A percentile compares a stretch with the other conserved stretches of the same genome.
Evolutionary conservation across 2,888 invertebrate species (phyloP).

Genomic region (Cataglyphis altisquamis): DNA sequence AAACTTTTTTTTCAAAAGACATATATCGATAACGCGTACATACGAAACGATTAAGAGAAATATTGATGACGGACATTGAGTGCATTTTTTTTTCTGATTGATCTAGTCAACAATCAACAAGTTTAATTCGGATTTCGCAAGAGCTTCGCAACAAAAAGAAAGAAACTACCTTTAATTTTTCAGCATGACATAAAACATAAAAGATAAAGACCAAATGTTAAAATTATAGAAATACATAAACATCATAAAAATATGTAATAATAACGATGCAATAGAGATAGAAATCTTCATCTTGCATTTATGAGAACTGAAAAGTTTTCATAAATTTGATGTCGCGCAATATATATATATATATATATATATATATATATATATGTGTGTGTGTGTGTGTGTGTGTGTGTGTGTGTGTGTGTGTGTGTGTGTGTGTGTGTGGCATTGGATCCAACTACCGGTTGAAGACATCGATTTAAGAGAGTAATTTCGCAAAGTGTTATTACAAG

Average conservation of each 20-base stretch:
- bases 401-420: background rate
- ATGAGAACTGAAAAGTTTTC: background rate
- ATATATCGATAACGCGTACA: background rate
- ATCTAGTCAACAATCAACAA: constrained; percentile 16
- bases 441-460: background rate
- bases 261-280: background rate
- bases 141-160: background rate
- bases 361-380: too few relatives aligned
- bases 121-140: background rate
- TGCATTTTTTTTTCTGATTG: background rate
- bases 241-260: background rate
- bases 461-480: constrained; percentile 20
- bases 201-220: background rate
- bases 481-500: constrained; percentile 17
- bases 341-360: too few relatives aligned
- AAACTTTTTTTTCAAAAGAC: background rate
- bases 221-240: background rate
- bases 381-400: background rate
- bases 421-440: background rate
- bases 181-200: background rate
- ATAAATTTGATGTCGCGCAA: constrained; percentile 2
- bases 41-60: constrained; percentile 3
- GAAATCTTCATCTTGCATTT: background rate
- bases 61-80: background rate
- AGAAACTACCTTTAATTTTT: background rate